phyloP scores from a whole-genome alignment of 2,888 invertebrate species.

The Carpatolechia fugitivella region DNA sequence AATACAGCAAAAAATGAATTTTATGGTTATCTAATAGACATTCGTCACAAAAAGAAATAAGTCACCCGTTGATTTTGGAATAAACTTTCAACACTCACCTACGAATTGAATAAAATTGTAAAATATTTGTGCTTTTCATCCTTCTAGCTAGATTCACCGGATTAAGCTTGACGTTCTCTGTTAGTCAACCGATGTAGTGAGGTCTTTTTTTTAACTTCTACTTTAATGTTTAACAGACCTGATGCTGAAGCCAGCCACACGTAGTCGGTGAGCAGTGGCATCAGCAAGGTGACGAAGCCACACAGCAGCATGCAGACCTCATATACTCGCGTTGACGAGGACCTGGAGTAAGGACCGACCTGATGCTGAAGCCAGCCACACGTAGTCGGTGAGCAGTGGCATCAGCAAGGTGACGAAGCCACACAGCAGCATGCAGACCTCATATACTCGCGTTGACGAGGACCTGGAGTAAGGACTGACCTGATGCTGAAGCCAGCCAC shows the following conservation, averaged over 20 bases:
- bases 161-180: no score
- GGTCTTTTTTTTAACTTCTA: no score
- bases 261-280: slow-evolving; percentile 82
- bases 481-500: slow-evolving; percentile 81
- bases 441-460: slow-evolving; percentile 83
- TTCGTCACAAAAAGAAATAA: no score
- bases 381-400: slow-evolving; percentile 80
- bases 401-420: slow-evolving; percentile 83
- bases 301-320: slow-evolving; percentile 88
- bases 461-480: background rate
- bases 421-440: slow-evolving; percentile 86
- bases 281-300: slow-evolving; percentile 82
- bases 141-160: no score
- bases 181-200: no score
- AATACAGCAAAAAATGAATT: no score
- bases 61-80: no score
- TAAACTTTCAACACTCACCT: no score
- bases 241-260: slow-evolving; percentile 80
- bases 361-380: slow-evolving; percentile 80
- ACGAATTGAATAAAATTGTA: no score
- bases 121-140: no score
- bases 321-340: slow-evolving; percentile 81
- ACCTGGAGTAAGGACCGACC: slow-evolving; percentile 38
- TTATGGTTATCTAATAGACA: no score
- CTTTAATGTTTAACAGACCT: no score